A percentile compares a stretch with the other conserved stretches of the same genome.
phyloP scores from a whole-genome alignment of 2,113 vertebrate genomes.

The Planiliza haematocheilus region DNA sequence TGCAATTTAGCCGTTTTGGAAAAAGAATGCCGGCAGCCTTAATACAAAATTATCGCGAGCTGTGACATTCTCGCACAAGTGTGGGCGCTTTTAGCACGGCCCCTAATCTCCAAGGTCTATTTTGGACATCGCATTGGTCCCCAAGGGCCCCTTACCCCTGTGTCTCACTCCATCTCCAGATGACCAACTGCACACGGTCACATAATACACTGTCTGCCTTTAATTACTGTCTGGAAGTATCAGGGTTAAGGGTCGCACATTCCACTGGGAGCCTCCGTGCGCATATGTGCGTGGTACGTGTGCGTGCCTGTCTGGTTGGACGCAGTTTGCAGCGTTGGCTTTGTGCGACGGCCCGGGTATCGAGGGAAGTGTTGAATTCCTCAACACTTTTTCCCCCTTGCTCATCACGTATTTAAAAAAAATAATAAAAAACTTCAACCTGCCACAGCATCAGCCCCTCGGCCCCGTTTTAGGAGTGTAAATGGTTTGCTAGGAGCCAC shows the following conservation, averaged over 20 bases:
- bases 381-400: slow-evolving; percentile 36
- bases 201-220: slow-evolving; percentile 75
- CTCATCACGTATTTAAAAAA: slow-evolving; percentile 45
- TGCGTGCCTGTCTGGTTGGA: slow-evolving; percentile 10
- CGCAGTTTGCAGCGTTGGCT: slow-evolving; percentile 30
- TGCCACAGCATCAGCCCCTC: slow-evolving; percentile 14
- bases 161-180: slow-evolving; percentile 56
- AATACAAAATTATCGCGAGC: slow-evolving; percentile 64
- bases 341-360: slow-evolving; percentile 41
- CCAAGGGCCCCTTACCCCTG: slow-evolving; percentile 43
- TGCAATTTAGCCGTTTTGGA: slow-evolving; percentile 65
- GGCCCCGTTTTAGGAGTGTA: slow-evolving; percentile 55
- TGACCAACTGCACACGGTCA: slow-evolving; percentile 73
- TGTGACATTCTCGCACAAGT: slow-evolving; percentile 69
- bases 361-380: slow-evolving; percentile 65
- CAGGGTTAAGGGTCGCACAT: slow-evolving; percentile 70
- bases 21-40: slow-evolving; percentile 57
- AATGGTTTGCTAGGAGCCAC: slow-evolving; percentile 47
- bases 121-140: slow-evolving; percentile 68
- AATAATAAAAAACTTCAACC: slow-evolving; percentile 40
- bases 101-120: slow-evolving; percentile 69
- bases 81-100: slow-evolving; percentile 49
- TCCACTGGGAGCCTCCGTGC: slow-evolving; percentile 56
- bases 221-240: slow-evolving; percentile 78
- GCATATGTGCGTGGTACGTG: slow-evolving; percentile 33